Base-by-base conservation (phyloP, 2,888 invertebrate species). In the Phyto melanocephala region DNA sequence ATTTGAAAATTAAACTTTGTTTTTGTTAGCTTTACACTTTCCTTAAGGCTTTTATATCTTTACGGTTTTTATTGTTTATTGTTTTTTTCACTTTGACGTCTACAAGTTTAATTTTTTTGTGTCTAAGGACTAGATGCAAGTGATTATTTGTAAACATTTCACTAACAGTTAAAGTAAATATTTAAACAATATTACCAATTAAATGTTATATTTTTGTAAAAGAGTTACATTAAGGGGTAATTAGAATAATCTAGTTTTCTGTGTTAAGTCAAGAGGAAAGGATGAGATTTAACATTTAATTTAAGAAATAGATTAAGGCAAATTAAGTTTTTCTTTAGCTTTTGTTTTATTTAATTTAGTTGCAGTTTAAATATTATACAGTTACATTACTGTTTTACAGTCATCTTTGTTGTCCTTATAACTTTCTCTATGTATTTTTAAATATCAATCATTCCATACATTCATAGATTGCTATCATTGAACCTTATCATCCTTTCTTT, bases 111-210 rank as follows among this genome's bases (percentile, higher is more conserved):
- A n/a, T n/a, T n/a, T n/a, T n/a, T 5, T 50, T 17, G 15, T 47
- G 40, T 28, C 0, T 17, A 42, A n/a, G 4, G 7, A 15, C 42
- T 15, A 56, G 60, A 71, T 70, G 80, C 75, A 71, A 71, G 79
- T 76, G 68, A 79, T 84, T 79, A 75, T 82, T 86, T 87, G 87
- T 86, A 89, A 89, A 89, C 89, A 89, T 86, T 88, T 89, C 89
- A 89, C 85, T 85, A 85, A 83, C 87, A 85, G 82, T 68, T 60
- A 78, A 76, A 24, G 71, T 56, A 79, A 82, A 82, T 76, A 82
- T 71, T 79, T 62, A 20, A 22, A 40, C 8, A 60, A 52, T 52
- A 50, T 13, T 50, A 77, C 72, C 72, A 72, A 81, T 77, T 81
- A 74, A 7, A 13, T 52, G 10, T 24, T 35, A 35, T 60, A 77